Evolutionary conservation across 1,140 invertebrate species (phyloP), one percentile per base, ranked within the genome.

Genomic region (Metopolophium dirhodum): DNA sequence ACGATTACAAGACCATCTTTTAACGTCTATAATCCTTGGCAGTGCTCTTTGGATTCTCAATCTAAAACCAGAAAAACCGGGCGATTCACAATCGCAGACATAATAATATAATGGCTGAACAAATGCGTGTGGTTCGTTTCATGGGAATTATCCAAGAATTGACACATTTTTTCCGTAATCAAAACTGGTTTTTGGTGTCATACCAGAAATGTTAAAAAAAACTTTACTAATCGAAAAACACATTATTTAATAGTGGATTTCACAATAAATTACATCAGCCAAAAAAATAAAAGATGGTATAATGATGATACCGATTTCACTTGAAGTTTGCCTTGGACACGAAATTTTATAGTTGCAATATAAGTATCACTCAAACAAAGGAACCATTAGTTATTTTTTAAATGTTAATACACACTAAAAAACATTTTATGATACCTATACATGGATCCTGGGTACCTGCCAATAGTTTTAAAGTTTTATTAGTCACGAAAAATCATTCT

Each of bases 31-130:
- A 85, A 85, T 85, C 37, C 41, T 77, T 77, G 61, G 61, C 61
- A 77, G n/a, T n/a, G n/a, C 61, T 77, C 61, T 77, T n/a, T 77
- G 8, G 61, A 77, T 77, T 77, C 61, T 77, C 61, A 77, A 77
- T 35, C 57, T 30, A 22, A 90, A 90, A 90, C 89, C 89, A 90
- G 89, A 68, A 90, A 90, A 90, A 90, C 57, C 89, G 57, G 57
- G 89, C 26, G 51, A 89, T 57, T 89, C 23, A 68, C 57, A n/a
- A 89, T 89, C 49, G 49, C 49, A 77, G n/a, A 35, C n/a, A 89
- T 54, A 37, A 35, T 18, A 37, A 30, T 68, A 68, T 90, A 45
- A 47, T 86, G 23, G 41, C 6, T 47, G 2, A 89, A 89, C 35
- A 22, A 23, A 26, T 54, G 47, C 51, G 51, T 26, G 20, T 37